phyloP scores from a whole-genome alignment of 2,113 vertebrate species.

The Sus scrofa region T2T-Sscrofa CM000830.6:42565001-42565500 shows the following conservation, averaged over 20 bases:
- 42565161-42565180: constrained; percentile 40
- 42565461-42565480: neutral
- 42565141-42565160: neutral
- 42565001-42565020: constrained; percentile 34
- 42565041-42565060: constrained; percentile 12
- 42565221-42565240: neutral
- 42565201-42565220: neutral
- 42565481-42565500: neutral
- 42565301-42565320: neutral
- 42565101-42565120: constrained; percentile 13
- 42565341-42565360: neutral
- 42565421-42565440: neutral
- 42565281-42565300: neutral
- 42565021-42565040: constrained; percentile 58
- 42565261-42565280: neutral
- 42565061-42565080: constrained; percentile 46
- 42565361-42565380: neutral
- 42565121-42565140: neutral
- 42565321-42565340: constrained; percentile 4
- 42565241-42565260: neutral
- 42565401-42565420: constrained; percentile 34
- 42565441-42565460: neutral
- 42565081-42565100: constrained; percentile 9
- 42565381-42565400: neutral
- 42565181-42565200: neutral